These are phyloP conservation scores for Astreopora myriophthalma DNA, from an alignment of 64 coral and sea anemone species.

Conservation along the genomic window DNA sequence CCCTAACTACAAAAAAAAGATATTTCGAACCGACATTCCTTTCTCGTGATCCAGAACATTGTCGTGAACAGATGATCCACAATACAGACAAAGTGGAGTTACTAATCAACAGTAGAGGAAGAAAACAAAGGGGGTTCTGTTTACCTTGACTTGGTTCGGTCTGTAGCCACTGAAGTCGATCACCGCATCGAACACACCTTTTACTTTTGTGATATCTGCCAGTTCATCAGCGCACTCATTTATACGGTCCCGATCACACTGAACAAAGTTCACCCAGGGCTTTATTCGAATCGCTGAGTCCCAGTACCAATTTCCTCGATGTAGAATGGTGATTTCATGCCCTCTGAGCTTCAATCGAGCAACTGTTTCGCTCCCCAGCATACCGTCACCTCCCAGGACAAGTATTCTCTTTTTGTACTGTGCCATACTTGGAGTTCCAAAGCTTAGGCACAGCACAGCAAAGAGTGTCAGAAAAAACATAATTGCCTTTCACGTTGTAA, in stretches of 20 bases:
- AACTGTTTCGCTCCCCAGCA: slow-evolving; percentile 88
- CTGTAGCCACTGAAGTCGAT: slow-evolving; percentile 73
- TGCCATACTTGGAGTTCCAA: background rate
- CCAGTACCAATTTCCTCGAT: slow-evolving; percentile 77
- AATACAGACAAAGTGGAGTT: no score
- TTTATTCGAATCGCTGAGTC: slow-evolving; percentile 75
- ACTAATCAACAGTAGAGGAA: background rate
- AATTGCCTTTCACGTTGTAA: background rate
- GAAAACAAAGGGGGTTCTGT: slow-evolving; percentile 1
- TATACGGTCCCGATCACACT: slow-evolving; percentile 51
- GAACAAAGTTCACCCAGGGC: slow-evolving; percentile 55
- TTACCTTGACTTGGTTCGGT: slow-evolving; percentile 60
- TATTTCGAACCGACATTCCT: no score
- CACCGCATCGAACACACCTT: slow-evolving; percentile 60
- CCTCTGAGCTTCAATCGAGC: slow-evolving; percentile 58
- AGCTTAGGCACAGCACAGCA: background rate
- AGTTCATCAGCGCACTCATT: slow-evolving; percentile 40
- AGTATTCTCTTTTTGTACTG: slow-evolving; percentile 31
- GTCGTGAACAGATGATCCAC: no score
- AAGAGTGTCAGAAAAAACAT: background rate
- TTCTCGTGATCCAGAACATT: no score
- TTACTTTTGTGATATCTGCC: slow-evolving; percentile 15
- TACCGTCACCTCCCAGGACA: slow-evolving; percentile 94
- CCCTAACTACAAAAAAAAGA: no score
- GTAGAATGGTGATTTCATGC: slow-evolving; percentile 53